phyloP scores from a whole-genome alignment of 2,113 vertebrate genomes.

The Steatornis caripensis region DNA sequence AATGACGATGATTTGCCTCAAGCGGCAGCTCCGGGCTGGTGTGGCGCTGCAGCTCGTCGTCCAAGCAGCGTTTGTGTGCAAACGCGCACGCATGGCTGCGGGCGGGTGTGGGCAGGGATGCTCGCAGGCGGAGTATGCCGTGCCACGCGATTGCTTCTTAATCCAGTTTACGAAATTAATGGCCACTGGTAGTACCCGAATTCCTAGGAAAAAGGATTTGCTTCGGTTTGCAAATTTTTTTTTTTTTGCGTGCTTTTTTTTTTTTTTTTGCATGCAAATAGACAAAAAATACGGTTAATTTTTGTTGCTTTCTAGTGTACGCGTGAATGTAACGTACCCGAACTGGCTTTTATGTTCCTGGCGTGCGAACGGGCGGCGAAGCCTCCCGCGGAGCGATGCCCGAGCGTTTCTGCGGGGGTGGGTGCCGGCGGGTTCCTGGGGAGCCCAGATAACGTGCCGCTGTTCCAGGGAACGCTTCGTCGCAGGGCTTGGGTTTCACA shows the following conservation, averaged over 20 bases:
- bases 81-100: fast-evolving
- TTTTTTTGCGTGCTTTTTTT: background rate
- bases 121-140: background rate
- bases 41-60: fast-evolving
- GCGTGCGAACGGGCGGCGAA: background rate
- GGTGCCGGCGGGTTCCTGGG: background rate
- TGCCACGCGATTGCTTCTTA: background rate
- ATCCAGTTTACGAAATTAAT: fast-evolving
- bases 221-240: too few relatives aligned
- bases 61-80: background rate
- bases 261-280: background rate
- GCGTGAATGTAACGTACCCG: background rate
- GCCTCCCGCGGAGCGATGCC: background rate
- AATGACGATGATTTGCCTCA: fast-evolving
- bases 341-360: background rate
- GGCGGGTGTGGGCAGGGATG: too few relatives aligned
- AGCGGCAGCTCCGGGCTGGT: background rate
- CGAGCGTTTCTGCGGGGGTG: background rate
- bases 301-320: background rate
- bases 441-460: background rate
- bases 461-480: background rate
- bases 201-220: background rate
- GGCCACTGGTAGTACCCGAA: background rate
- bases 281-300: fast-evolving
- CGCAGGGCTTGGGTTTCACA: background rate